A percentile compares a stretch with the other conserved stretches of the same genome.
Evolutionary conservation across 1,140 invertebrate genomes (phyloP).

Genomic region (Halesus radiatus): DNA sequence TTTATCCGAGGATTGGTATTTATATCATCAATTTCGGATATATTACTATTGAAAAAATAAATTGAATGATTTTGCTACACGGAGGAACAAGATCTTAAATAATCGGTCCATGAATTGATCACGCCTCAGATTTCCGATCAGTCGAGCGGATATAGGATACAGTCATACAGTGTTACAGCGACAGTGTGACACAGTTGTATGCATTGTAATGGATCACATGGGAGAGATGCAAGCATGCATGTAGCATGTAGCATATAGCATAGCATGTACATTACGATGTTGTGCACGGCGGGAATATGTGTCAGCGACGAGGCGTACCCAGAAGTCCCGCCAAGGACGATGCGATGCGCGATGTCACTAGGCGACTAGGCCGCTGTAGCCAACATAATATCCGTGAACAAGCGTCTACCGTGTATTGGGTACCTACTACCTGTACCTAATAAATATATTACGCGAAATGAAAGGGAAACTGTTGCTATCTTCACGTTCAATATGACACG

Average conservation of each 20-base stretch:
- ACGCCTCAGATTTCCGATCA: conserved; percentile 11
- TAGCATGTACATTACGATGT: conserved; percentile 31
- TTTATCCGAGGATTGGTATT: no score
- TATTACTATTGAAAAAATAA: no score
- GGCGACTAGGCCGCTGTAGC: no score
- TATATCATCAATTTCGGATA: no score
- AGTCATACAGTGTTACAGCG: not conserved
- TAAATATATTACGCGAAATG: no score
- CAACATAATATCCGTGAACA: no score
- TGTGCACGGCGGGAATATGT: conserved; percentile 42
- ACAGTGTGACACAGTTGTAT: no score
- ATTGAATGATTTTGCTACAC: no score
- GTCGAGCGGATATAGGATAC: conserved; percentile 31
- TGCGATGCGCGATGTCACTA: not conserved
- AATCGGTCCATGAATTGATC: not conserved
- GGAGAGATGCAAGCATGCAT: conserved; percentile 50
- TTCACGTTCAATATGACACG: no score
- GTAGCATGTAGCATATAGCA: conserved; percentile 25
- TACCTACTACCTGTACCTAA: no score
- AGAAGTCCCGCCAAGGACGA: conserved; percentile 40
- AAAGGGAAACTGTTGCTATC: no score
- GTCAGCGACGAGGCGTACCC: conserved; percentile 42
- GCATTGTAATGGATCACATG: conserved; percentile 45
- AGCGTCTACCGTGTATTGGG: not conserved
- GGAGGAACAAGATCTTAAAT: conserved; percentile 9